A percentile compares a stretch with the other conserved stretches of the same genome.
These are phyloP conservation scores for Emydocephalus ijimae DNA, from an alignment of 2,113 vertebrate genomes.

Conservation along the genomic window DNA sequence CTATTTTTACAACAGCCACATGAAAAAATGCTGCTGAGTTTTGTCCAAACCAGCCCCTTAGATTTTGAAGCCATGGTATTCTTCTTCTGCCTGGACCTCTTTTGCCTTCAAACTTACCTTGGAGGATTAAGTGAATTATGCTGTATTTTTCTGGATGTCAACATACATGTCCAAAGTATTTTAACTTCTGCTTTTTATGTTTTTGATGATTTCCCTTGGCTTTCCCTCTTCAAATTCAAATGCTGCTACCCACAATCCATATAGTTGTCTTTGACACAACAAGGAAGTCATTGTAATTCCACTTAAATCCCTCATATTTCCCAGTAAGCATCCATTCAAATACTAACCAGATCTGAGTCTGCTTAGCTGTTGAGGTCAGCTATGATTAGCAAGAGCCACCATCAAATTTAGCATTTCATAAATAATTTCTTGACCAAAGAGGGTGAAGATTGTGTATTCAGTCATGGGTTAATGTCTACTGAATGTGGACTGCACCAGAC, in stretches of 20 bases:
- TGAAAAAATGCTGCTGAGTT: no score
- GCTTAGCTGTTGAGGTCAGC: background rate
- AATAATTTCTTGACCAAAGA: background rate
- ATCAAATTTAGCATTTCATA: background rate
- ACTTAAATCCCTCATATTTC: background rate
- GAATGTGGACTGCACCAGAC: background rate
- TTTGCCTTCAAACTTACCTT: no score
- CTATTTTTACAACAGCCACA: no score
- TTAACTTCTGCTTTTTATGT: no score
- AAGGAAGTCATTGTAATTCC: background rate
- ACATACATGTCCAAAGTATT: no score
- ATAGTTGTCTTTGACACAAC: background rate
- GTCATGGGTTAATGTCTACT: background rate
- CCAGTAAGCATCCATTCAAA: background rate
- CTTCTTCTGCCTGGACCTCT: no score
- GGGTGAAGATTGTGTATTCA: background rate
- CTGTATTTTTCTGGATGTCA: no score
- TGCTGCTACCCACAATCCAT: background rate
- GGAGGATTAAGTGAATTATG: no score
- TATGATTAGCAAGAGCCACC: background rate
- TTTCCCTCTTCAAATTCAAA: background rate
- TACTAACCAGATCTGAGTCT: background rate
- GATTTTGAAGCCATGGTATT: no score
- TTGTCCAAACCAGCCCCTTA: no score
- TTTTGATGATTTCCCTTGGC: no score